These are phyloP conservation scores for Ephydatia muelleri DNA, from an alignment of 37 sponge, comb jelly and placozoan genomes.

Conservation along the genomic window DNA sequence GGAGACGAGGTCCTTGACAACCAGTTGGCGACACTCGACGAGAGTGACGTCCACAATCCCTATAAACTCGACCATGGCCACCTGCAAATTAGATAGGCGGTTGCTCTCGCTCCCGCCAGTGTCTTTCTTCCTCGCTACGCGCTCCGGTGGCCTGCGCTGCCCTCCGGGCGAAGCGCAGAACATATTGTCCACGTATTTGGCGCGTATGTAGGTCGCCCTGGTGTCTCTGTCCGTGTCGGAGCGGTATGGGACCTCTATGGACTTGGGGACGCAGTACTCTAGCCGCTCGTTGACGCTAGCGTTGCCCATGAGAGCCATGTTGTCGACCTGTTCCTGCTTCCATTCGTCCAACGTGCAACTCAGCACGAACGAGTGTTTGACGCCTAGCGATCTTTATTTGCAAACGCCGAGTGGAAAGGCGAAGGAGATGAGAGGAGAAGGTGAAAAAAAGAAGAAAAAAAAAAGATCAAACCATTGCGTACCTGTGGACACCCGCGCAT, in stretches of 20 bases:
- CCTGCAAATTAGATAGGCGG: neutral
- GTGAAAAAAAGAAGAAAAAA: neutral
- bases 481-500: slow-evolving; percentile 90
- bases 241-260: slow-evolving; percentile 74
- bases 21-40: slow-evolving; percentile 49
- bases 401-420: too few relatives aligned
- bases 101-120: neutral
- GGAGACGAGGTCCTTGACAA: slow-evolving; percentile 61
- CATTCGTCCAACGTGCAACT: slow-evolving; percentile 73
- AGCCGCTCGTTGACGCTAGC: slow-evolving; percentile 49
- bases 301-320: slow-evolving; percentile 66
- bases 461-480: neutral
- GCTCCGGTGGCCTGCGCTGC: slow-evolving; percentile 48
- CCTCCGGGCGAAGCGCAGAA: slow-evolving; percentile 48
- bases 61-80: slow-evolving; percentile 80
- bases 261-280: slow-evolving; percentile 81
- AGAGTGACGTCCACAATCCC: slow-evolving; percentile 70
- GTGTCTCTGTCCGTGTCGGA: slow-evolving; percentile 68
- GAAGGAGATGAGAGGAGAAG: too few relatives aligned
- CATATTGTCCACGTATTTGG: slow-evolving; percentile 74
- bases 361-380: slow-evolving; percentile 77
- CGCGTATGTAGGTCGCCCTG: slow-evolving; percentile 72
- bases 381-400: slow-evolving; percentile 56
- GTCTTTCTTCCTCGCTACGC: slow-evolving; percentile 20
- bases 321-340: slow-evolving; percentile 69